Evolutionary conservation across 2,113 vertebrate species (phyloP).

Genomic region (Cryptomyrus ogoouensis): DNA sequence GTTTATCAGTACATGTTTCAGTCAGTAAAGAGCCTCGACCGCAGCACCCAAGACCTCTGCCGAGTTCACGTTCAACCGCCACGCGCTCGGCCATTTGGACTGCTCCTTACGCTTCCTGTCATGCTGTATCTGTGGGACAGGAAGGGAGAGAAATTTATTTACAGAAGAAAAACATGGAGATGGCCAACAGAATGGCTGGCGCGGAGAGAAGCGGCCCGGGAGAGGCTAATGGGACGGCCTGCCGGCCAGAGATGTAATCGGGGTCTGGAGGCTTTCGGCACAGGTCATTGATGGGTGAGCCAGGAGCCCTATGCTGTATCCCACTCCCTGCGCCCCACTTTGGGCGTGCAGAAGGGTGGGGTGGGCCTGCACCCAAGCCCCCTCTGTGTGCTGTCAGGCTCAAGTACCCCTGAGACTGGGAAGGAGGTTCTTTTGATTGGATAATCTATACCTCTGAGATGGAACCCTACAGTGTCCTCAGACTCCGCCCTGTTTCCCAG

Average conservation of each 20-base stretch:
- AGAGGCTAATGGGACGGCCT: constrained; percentile 16
- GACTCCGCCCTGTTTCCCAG: not conserved
- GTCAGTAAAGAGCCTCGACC: not conserved
- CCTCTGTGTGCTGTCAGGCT: not conserved
- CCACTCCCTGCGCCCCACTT: constrained; percentile 8
- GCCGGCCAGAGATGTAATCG: constrained; percentile 56
- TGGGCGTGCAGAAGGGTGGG: not conserved
- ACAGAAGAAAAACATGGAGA: not conserved
- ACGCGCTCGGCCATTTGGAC: not conserved
- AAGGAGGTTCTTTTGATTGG: not conserved
- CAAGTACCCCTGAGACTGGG: not conserved
- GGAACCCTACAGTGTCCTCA: not conserved
- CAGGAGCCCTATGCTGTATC: constrained; percentile 44
- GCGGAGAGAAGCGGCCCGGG: not conserved
- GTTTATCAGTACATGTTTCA: not conserved
- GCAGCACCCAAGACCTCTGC: not conserved
- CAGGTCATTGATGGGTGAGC: constrained; percentile 52
- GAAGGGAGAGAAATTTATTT: not conserved
- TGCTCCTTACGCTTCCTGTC: not conserved
- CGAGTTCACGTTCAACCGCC: not conserved
- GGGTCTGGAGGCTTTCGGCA: constrained; percentile 39
- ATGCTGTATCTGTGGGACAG: constrained; percentile 7
- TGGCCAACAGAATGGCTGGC: not conserved
- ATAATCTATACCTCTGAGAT: not conserved
- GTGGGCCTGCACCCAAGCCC: not conserved